These are phyloP conservation scores for Tichodroma muraria DNA, from an alignment of 2,113 vertebrate species.

Conservation along the genomic window DNA sequence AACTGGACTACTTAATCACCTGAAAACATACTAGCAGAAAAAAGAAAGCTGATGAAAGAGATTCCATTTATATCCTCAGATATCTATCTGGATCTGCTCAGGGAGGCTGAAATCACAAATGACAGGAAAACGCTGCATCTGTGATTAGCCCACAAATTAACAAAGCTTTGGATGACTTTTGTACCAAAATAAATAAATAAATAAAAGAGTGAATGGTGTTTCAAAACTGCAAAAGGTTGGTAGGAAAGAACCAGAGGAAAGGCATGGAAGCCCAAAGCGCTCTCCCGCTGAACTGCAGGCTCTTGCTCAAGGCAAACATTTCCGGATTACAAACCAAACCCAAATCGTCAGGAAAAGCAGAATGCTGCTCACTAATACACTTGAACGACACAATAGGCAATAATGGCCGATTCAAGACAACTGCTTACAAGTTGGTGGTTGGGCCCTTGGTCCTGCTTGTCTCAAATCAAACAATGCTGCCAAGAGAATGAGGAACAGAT, in stretches of 20 bases:
- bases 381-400: neutral
- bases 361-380: neutral
- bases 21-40: neutral
- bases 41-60: neutral
- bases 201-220: neutral
- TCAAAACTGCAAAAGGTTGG: neutral
- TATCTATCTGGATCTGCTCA: neutral
- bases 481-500: neutral
- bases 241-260: neutral
- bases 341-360: neutral
- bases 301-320: neutral
- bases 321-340: neutral
- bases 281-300: neutral
- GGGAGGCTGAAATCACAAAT: neutral
- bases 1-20: neutral
- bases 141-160: neutral
- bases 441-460: neutral
- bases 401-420: slow-evolving; percentile 22
- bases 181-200: neutral
- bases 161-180: neutral
- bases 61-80: neutral
- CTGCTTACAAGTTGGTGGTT: neutral
- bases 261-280: neutral
- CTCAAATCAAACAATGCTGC: neutral
- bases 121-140: neutral